Evolutionary conservation across 2,113 vertebrate species (phyloP), one percentile per base, ranked within the genome.

Genomic region (Paratilapia polleni): DNA sequence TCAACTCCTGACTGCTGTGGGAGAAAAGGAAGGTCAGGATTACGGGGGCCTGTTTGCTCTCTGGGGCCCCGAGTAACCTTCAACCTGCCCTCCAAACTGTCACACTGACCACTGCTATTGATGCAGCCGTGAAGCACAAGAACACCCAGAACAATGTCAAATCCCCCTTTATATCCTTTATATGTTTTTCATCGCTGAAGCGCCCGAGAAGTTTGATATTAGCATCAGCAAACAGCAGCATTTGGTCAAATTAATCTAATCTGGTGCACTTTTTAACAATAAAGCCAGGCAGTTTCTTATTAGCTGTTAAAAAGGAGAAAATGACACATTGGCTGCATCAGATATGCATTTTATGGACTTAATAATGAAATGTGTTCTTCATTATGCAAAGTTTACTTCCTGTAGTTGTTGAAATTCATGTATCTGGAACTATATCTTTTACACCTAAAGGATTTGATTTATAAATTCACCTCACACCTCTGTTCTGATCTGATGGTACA

Each of bases 1-100:
- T 92, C 93, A 93, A 89, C 92, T 88, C n/a, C 36, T 8, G 59
- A 43, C 81, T 47, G 49, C 81, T 22, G 78, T 79, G 38, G 88
- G 36, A 84, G 83, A 88, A 66, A 83, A 64, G 47, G 87, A 87
- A 88, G 91, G 90, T 93, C 87, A 81, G 94, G 94, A 94, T 94
- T 94, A 94, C 3, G 1, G 8, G 52, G 70, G 66, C 1, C 59
- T 92, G 92, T 94, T 94, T 94, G 91, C 85, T 90, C 85, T 86
- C 31, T 5, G 58, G 77, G 66, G 79, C 81, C 81, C 77, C 15
- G 8, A 0, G 26, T 73, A 26, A 89, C 92, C 93, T 93, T 94
- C 89, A 92, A 87, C 93, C 92, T 93, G 85, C 87, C 88, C 93
- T 91, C 89, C 76, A 85, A 73, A 75, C 12, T 2, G 83, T 90